Percentiles rank a stretch among this genome's conserved stretches.
Evolutionary conservation across 2,113 vertebrate genomes (phyloP).

Genomic region (Baryphthengus martii): DNA sequence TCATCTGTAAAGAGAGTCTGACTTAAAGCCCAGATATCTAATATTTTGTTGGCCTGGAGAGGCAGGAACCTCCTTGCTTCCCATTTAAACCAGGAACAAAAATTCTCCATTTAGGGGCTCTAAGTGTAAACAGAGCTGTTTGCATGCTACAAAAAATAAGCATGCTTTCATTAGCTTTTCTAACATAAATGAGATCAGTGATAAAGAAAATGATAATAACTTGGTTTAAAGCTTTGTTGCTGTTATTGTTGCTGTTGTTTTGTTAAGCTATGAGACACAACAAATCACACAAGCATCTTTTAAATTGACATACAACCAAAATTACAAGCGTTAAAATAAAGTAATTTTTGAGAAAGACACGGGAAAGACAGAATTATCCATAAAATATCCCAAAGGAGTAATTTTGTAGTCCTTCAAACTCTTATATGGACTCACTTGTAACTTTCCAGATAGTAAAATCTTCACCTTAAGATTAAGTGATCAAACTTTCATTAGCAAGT

Average conservation of each 20-base stretch:
- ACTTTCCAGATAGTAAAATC: background rate
- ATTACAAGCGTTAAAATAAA: background rate
- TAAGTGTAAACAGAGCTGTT: background rate
- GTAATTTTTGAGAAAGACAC: background rate
- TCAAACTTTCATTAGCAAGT: background rate
- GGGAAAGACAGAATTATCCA: background rate
- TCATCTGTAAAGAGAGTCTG: background rate
- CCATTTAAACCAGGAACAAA: background rate
- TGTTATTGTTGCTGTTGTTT: background rate
- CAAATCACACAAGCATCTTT: fast-evolving
- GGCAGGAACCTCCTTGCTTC: fast-evolving
- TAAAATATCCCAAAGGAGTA: background rate
- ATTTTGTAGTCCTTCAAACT: background rate
- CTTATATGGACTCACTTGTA: background rate
- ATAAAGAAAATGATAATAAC: background rate
- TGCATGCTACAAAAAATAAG: background rate
- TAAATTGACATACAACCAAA: background rate
- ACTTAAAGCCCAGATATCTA: background rate
- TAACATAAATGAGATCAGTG: background rate
- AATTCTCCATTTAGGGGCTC: background rate
- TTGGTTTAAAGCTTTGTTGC: background rate
- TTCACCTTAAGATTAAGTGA: background rate
- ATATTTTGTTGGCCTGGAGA: background rate
- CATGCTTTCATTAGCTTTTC: background rate
- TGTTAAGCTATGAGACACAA: background rate